phyloP scores from a whole-genome alignment of 2,888 invertebrate genomes.

The Epinotia nisella region DNA sequence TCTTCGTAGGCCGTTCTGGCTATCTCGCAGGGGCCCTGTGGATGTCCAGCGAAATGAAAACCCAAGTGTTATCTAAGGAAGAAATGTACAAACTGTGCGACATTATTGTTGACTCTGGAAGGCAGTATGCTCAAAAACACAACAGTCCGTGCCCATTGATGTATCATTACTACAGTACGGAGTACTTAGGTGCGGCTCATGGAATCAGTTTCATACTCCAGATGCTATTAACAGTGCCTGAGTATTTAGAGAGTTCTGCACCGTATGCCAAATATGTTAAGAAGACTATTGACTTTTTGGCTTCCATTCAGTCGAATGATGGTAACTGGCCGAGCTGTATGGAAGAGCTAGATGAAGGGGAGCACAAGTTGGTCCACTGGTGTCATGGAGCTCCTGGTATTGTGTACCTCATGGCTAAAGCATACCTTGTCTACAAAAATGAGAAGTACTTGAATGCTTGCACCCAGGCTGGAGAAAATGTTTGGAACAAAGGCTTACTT shows the following conservation, averaged over 20 bases:
- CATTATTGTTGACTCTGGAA: slow-evolving; percentile 89
- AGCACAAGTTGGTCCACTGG: slow-evolving; percentile 93
- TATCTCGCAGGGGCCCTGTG: slow-evolving; percentile 91
- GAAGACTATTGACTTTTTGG: slow-evolving; percentile 87
- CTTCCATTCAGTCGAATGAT: slow-evolving; percentile 87
- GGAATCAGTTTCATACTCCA: slow-evolving; percentile 82
- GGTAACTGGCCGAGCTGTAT: slow-evolving; percentile 92
- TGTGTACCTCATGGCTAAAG: slow-evolving; percentile 92
- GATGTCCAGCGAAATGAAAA: slow-evolving; percentile 85
- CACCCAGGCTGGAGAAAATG: slow-evolving; percentile 88
- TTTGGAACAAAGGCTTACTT: slow-evolving; percentile 93
- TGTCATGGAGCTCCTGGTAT: slow-evolving; percentile 95
- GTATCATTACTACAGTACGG: slow-evolving; percentile 90
- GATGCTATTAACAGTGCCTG: slow-evolving; percentile 81
- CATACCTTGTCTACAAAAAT: slow-evolving; percentile 90
- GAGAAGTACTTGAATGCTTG: slow-evolving; percentile 89
- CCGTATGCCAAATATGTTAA: slow-evolving; percentile 85
- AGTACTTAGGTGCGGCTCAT: slow-evolving; percentile 90
- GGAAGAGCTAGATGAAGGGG: slow-evolving; percentile 86
- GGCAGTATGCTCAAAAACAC: slow-evolving; percentile 85
- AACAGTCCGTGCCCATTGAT: slow-evolving; percentile 88
- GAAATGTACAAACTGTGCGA: slow-evolving; percentile 87
- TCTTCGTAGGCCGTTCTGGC: slow-evolving; percentile 94
- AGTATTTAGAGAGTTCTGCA: slow-evolving; percentile 83
- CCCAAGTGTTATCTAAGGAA: slow-evolving; percentile 68